Evolutionary conservation across 2,113 vertebrate species (phyloP), one percentile per base, ranked within the genome.

Genomic region (Peromyscus californicus): DNA sequence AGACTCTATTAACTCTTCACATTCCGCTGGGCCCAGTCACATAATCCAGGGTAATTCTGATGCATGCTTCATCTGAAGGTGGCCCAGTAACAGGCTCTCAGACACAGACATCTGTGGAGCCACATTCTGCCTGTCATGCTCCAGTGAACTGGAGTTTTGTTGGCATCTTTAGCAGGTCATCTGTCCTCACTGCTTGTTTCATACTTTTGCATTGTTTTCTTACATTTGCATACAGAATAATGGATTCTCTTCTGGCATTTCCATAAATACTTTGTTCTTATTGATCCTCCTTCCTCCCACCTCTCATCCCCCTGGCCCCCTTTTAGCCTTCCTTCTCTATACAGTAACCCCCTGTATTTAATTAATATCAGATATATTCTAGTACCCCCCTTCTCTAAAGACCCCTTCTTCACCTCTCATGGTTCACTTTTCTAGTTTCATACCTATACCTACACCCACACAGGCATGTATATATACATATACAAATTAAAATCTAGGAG

Each of bases 91-190:
- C 31, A 42, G 36, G 33, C 92, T 95, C 82, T 54, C 65, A 76
- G 65, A 86, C 31, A 54, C 24, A 78, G 79, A 86, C 57, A 85
- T 76, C 24, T 90, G 79, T 42, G 59, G 19, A 7, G 9, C 3
- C 54, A 42, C 19, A 70, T 92, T 94, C 69, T 91, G 80, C 65
- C 45, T 75, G 42, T n/a, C 51, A 69, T 24, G 85, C 85, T 94
- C 29, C n/a, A 72, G 36, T 89, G 83, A 96, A 88, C 59, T 85
- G 36, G 70, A 86, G 86, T 92, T 92, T 82, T 92, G 48, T 15
- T 96, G 54, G 39, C 26, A 16, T 95, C 39, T 95, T 97, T 96
- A 96, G 92, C 54, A 92, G 45, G 31, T 91, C 45, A 33, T 74
- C 95, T 94, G 57, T 83, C 59, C 26, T 95, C 87, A 94, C 75